Conservation (phyloP, 2,888 invertebrate genomes). For the Abrostola tripartita region DNA sequence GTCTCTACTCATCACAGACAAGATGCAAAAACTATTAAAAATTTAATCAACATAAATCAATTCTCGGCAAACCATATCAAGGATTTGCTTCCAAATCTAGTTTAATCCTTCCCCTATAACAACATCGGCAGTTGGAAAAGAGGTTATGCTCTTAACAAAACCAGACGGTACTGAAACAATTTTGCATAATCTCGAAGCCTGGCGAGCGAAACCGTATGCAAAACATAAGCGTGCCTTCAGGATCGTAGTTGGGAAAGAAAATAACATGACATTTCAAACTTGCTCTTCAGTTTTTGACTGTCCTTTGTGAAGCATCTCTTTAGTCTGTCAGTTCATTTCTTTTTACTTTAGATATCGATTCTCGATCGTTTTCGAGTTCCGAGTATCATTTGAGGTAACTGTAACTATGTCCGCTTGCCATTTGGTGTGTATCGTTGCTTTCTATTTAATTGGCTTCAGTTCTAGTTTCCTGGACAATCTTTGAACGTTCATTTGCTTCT, state of each 20-base stretch:
- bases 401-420: no score
- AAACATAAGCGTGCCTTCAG: conserved; percentile 46
- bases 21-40: background rate
- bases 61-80: background rate
- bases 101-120: conserved; percentile 37
- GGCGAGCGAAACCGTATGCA: conserved; percentile 36
- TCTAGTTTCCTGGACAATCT: no score
- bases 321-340: background rate
- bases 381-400: no score
- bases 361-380: background rate
- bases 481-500: no score
- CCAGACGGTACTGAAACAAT: conserved; percentile 38
- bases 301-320: conserved; percentile 13
- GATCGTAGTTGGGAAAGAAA: conserved; percentile 27
- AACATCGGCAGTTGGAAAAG: conserved; percentile 29
- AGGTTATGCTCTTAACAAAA: conserved; percentile 13
- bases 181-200: conserved; percentile 40
- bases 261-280: conserved; percentile 24
- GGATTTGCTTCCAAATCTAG: conserved; percentile 6
- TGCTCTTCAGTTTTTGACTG: conserved; percentile 17
- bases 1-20: background rate
- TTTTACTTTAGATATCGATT: background rate
- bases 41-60: background rate
- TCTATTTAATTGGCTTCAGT: no score
- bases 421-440: no score